Evolutionary conservation across 1,140 invertebrate genomes (phyloP).

Genomic region (Ceratina australensis): DNA sequence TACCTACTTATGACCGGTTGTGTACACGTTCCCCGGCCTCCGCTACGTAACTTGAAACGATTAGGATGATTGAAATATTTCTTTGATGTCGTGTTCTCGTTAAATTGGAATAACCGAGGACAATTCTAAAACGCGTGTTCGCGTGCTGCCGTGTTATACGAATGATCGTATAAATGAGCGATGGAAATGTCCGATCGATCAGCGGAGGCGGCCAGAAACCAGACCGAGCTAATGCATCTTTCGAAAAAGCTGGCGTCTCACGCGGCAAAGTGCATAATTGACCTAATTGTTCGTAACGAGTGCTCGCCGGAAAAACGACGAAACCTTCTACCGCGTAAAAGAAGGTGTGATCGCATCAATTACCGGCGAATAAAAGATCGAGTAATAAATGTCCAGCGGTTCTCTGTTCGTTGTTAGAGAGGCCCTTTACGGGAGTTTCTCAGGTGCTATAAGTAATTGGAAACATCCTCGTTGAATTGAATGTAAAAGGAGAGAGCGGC

Average conservation of each 20-base stretch:
- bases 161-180: background rate
- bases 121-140: background rate
- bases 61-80: background rate
- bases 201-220: background rate
- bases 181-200: conserved; percentile 18
- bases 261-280: conserved; percentile 47
- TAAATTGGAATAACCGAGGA: background rate
- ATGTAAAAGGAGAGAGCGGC: conserved; percentile 24
- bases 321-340: background rate
- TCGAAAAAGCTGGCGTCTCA: conserved; percentile 47
- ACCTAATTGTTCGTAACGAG: conserved; percentile 52
- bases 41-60: background rate
- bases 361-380: background rate
- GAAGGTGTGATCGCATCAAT: background rate
- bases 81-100: background rate
- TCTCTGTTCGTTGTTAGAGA: background rate
- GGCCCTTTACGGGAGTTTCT: background rate
- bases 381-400: background rate
- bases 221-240: conserved; percentile 39
- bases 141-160: no score
- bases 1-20: no score
- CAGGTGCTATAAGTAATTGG: background rate
- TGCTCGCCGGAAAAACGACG: conserved; percentile 8
- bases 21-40: background rate
- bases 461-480: background rate